phyloP scores from a whole-genome alignment of 2,888 invertebrate species.

The Anodontia alba region DNA sequence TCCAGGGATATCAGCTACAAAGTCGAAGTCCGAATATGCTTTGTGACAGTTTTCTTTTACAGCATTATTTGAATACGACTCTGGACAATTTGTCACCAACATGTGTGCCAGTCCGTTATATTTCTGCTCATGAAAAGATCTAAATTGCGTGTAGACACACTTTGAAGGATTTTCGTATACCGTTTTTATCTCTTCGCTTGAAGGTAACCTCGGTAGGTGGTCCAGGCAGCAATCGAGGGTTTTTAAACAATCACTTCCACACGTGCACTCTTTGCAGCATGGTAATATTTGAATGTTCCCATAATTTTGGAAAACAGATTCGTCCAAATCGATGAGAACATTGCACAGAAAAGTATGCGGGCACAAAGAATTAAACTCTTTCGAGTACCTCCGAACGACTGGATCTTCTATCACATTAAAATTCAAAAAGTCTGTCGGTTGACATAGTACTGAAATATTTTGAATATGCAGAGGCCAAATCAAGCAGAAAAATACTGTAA shows the following conservation, averaged over 20 bases:
- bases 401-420: neutral
- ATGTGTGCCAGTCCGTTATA: slow-evolving; percentile 13
- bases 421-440: neutral
- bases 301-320: neutral
- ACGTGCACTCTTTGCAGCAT: slow-evolving; percentile 20
- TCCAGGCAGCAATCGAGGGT: slow-evolving; percentile 25
- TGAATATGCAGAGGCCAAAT: too few relatives aligned
- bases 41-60: slow-evolving; percentile 20
- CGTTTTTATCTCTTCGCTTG: neutral
- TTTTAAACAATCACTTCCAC: slow-evolving; percentile 2
- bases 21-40: slow-evolving; percentile 28
- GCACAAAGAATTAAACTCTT: slow-evolving; percentile 20
- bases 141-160: slow-evolving; percentile 25
- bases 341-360: slow-evolving; percentile 26
- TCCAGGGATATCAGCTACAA: slow-evolving; percentile 11
- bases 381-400: neutral
- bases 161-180: neutral
- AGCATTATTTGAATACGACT: neutral
- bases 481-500: too few relatives aligned
- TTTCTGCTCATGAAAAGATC: neutral
- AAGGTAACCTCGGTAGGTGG: neutral
- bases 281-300: neutral
- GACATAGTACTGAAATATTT: too few relatives aligned
- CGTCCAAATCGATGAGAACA: neutral
- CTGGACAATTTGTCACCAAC: slow-evolving; percentile 21